These are phyloP conservation scores for Hybognathus amarus DNA, from an alignment of 2,797 vertebrate species.

Conservation along the genomic window DNA sequence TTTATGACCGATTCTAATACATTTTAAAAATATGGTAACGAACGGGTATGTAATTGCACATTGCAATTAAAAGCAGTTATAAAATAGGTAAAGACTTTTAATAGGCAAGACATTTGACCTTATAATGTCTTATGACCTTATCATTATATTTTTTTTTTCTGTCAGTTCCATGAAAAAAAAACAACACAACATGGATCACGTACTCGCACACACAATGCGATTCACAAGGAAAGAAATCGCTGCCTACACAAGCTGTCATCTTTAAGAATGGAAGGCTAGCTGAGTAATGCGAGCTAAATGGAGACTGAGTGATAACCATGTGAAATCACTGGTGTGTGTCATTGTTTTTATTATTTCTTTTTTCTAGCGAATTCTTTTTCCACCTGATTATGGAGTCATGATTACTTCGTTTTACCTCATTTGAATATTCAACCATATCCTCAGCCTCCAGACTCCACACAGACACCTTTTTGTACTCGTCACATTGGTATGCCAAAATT, in stretches of 20 bases:
- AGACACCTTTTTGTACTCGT: conserved; percentile 59
- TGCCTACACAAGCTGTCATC: conserved; percentile 57
- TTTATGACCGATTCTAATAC: neutral
- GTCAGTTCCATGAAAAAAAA: conserved; percentile 8
- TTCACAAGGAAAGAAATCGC: conserved; percentile 52
- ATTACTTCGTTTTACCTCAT: conserved; percentile 63
- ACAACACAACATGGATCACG: neutral
- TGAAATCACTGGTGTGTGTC: conserved; percentile 57
- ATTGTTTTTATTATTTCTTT: conserved; percentile 49
- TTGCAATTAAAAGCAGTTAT: neutral
- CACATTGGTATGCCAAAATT: conserved; percentile 62
- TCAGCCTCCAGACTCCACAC: conserved; percentile 58
- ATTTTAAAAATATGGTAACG: neutral
- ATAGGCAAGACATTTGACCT: neutral
- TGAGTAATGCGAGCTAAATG: conserved; percentile 54
- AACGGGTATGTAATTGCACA: neutral
- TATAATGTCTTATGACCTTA: neutral
- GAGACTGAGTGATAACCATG: conserved; percentile 55
- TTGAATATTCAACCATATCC: conserved; percentile 62
- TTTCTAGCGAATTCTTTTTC: conserved; percentile 50
- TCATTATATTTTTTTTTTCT: conserved; percentile 17
- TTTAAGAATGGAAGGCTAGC: conserved; percentile 44
- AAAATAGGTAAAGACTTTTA: neutral
- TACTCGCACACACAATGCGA: conserved; percentile 45
- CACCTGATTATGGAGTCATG: conserved; percentile 69